A percentile compares a stretch with the other conserved stretches of the same genome.
These are phyloP conservation scores for Limonius californicus DNA, from an alignment of 1,140 invertebrate genomes.

Conservation along the genomic window DNA sequence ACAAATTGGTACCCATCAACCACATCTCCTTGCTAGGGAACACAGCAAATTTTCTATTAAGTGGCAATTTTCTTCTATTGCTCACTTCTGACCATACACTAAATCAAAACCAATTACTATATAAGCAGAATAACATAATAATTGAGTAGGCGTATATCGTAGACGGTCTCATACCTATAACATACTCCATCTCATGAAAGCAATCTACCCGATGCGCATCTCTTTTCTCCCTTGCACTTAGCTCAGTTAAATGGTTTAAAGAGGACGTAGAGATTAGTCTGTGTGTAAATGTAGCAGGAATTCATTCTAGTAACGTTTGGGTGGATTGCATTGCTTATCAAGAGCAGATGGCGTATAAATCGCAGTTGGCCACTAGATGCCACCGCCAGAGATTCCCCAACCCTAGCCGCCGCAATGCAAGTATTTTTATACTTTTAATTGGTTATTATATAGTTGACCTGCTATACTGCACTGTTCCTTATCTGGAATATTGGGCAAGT, in stretches of 20 bases:
- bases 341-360: conserved; percentile 36
- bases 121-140: conserved; percentile 19
- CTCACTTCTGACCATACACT: conserved; percentile 5
- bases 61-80: conserved; percentile 10
- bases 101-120: conserved; percentile 13
- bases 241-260: not conserved
- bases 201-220: not conserved
- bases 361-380: conserved; percentile 33
- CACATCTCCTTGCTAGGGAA: too few species aligned
- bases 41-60: not conserved
- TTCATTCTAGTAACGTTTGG: conserved; percentile 15
- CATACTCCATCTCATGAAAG: not conserved
- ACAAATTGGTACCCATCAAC: too few species aligned
- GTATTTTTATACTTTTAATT: conserved; percentile 14
- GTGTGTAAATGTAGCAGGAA: not conserved
- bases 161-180: conserved; percentile 16
- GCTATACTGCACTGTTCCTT: not conserved
- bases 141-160: conserved; percentile 21
- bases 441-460: conserved; percentile 11
- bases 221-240: not conserved
- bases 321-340: conserved; percentile 28
- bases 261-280: not conserved
- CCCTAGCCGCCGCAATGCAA: conserved; percentile 6
- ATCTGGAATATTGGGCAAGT: too few species aligned
- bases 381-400: conserved; percentile 25